Percentiles rank a stretch among this genome's conserved stretches.
Evolutionary conservation across 2,888 invertebrate genomes (phyloP).

Genomic region (Sminthurinus aureus): DNA sequence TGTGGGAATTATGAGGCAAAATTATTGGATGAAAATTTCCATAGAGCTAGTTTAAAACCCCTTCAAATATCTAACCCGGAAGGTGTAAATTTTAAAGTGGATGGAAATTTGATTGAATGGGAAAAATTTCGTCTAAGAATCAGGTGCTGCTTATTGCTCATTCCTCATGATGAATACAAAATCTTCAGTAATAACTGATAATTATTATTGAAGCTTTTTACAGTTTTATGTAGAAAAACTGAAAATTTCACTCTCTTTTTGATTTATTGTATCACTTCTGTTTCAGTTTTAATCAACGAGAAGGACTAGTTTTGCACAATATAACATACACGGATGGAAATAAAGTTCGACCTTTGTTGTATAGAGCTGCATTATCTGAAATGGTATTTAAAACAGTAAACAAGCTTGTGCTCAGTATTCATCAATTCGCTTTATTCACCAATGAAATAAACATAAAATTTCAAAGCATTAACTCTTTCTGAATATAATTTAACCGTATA

Average conservation of each 20-base stretch:
- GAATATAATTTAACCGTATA: too few species aligned
- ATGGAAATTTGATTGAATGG: constrained; percentile 52
- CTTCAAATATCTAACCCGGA: constrained; percentile 48
- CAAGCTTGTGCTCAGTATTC: too few species aligned
- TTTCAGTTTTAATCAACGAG: constrained; percentile 53
- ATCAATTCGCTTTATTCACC: too few species aligned
- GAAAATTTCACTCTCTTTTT: background rate
- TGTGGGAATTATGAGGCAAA: constrained; percentile 52
- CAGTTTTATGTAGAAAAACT: background rate
- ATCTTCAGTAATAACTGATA: background rate
- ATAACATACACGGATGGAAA: constrained; percentile 51
- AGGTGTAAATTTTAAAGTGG: constrained; percentile 54
- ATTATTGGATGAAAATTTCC: constrained; percentile 24
- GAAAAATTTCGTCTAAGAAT: constrained; percentile 54
- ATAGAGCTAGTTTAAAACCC: constrained; percentile 45
- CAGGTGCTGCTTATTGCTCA: constrained; percentile 42
- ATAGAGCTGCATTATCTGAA: constrained; percentile 52
- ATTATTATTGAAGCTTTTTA: too few species aligned
- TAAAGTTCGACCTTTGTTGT: constrained; percentile 46
- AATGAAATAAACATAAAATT: too few species aligned
- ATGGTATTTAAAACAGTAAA: too few species aligned
- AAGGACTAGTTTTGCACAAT: constrained; percentile 55
- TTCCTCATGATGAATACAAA: background rate
- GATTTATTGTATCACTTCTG: background rate
- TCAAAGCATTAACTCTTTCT: too few species aligned